Conservation (phyloP, 2,113 vertebrate genomes). For the Laticauda laticaudata region DNA sequence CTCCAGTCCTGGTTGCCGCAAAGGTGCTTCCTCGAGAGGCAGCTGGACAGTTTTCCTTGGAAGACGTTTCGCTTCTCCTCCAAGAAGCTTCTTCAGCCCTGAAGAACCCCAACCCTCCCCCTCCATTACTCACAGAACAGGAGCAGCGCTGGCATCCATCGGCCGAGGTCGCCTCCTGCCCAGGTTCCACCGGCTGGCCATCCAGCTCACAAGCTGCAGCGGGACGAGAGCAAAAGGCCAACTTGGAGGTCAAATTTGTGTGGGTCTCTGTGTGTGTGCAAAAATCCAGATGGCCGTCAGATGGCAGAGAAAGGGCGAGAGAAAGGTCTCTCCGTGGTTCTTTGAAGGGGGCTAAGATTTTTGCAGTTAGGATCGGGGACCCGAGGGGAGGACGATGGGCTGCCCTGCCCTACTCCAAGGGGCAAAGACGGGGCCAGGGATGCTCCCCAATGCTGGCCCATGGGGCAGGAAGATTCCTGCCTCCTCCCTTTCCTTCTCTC, state of each 20-base stretch:
- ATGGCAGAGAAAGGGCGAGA: neutral
- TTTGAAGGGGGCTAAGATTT: neutral
- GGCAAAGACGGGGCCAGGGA: neutral
- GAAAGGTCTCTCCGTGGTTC: neutral
- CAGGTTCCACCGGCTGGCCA: slow-evolving; percentile 66
- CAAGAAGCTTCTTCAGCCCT: too few species aligned
- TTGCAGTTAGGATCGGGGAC: too few species aligned
- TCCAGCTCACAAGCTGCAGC: slow-evolving; percentile 73
- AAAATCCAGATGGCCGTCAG: neutral
- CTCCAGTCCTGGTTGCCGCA: too few species aligned
- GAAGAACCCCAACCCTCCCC: too few species aligned
- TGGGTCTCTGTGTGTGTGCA: neutral
- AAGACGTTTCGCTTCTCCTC: too few species aligned
- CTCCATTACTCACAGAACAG: slow-evolving; percentile 69
- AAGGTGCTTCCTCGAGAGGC: too few species aligned
- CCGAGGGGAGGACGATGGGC: too few species aligned
- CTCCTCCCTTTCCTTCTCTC: too few species aligned
- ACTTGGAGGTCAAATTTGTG: too few species aligned
- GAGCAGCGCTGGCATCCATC: slow-evolving; percentile 71
- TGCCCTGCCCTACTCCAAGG: neutral
- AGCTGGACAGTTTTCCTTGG: too few species aligned
- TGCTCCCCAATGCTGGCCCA: too few species aligned
- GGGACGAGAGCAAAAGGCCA: neutral
- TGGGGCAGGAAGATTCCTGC: too few species aligned
- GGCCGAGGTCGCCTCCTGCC: slow-evolving; percentile 60